phyloP scores from a whole-genome alignment of 2,888 invertebrate genomes.

The Ochropleura plecta region DNA sequence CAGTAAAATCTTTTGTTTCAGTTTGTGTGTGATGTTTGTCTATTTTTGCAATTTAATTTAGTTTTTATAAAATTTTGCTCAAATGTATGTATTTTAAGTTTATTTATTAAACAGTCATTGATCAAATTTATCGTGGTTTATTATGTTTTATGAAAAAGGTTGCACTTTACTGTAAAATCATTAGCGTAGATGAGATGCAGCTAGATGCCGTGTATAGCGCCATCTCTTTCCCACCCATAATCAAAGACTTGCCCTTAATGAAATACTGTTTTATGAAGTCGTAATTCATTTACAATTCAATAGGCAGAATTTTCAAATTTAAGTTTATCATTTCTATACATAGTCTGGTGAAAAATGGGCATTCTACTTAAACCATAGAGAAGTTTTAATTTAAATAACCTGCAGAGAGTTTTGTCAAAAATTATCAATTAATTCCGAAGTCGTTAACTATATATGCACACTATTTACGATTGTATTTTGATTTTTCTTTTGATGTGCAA shows the following conservation, averaged over 20 bases:
- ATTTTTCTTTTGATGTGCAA: slow-evolving; percentile 52
- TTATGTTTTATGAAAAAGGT: slow-evolving; percentile 35
- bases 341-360: too few relatives aligned
- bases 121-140: slow-evolving; percentile 46
- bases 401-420: too few relatives aligned
- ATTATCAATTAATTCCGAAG: too few relatives aligned
- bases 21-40: slow-evolving; percentile 42
- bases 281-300: too few relatives aligned
- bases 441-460: too few relatives aligned
- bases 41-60: slow-evolving; percentile 39
- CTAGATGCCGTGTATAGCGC: background rate
- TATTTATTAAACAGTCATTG: slow-evolving; percentile 64
- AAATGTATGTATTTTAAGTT: slow-evolving; percentile 68
- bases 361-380: too few relatives aligned
- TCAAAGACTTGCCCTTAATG: background rate
- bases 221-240: background rate
- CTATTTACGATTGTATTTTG: too few relatives aligned
- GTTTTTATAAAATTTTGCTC: slow-evolving; percentile 67
- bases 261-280: background rate
- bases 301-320: too few relatives aligned
- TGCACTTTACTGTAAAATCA: slow-evolving; percentile 45
- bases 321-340: too few relatives aligned
- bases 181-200: background rate
- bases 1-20: slow-evolving; percentile 10
- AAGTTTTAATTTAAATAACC: too few relatives aligned